Conservation (phyloP, 2,888 invertebrate genomes). For the Pachydiplax longipennis region DNA sequence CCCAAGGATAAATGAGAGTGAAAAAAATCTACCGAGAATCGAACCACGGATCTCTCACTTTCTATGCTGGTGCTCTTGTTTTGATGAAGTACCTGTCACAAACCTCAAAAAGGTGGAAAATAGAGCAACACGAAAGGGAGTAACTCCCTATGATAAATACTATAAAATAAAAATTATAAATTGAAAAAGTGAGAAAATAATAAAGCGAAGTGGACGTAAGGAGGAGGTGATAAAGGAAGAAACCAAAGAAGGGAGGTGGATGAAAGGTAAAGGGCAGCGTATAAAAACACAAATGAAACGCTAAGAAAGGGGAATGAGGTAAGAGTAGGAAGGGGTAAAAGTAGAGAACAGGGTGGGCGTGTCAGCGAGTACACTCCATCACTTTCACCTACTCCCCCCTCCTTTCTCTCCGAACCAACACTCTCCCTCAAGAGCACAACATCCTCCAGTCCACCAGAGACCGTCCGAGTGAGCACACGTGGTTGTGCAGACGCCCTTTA, state of each 20-base stretch:
- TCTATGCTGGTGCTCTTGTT: no score
- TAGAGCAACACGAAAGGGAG: no score
- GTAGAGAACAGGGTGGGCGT: constrained; percentile 7
- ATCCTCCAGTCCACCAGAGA: not conserved
- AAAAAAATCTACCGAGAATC: no score
- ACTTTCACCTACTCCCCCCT: not conserved
- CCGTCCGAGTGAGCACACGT: not conserved
- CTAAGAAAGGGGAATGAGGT: constrained; percentile 14
- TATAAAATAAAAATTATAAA: no score
- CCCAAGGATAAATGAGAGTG: no score
- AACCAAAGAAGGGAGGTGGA: constrained; percentile 46
- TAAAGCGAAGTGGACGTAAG: no score
- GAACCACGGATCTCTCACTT: no score
- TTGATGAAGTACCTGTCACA: no score
- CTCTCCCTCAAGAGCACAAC: not conserved
- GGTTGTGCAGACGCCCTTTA: no score
- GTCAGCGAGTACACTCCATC: not conserved
- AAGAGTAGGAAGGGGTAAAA: constrained; percentile 40
- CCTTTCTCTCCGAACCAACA: not conserved
- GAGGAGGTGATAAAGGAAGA: not conserved
- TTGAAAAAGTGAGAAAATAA: not conserved
- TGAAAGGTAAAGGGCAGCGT: constrained; percentile 43
- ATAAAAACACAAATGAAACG: no score
- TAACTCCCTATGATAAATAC: no score
- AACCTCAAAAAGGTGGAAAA: no score